Base-by-base conservation (phyloP, 2,113 vertebrate genomes). In the Poecile atricapillus region DNA sequence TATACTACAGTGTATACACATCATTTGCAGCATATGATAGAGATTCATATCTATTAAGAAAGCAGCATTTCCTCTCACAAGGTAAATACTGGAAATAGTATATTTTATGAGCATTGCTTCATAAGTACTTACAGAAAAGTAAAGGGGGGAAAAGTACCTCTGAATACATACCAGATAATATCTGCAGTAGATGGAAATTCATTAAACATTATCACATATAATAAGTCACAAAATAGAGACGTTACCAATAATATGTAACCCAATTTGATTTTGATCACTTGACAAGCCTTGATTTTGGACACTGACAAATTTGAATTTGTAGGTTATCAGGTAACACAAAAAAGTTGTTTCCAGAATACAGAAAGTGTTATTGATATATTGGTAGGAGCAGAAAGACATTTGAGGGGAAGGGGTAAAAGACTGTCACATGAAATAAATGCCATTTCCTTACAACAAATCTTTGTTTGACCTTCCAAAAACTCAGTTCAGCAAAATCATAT, bases 401-500 rank as follows among this genome's bases (percentile, higher is more conserved):
- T 53, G 24, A 75, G 16, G 7, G 12, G 7, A 76, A 76, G 33
- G 12, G 6, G 25, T 43, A 87, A 82, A 56, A 96, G 37, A 20
- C 7, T 92, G 59, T 52, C 25, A 47, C 0, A 1, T 81, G n/a
- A 74, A 78, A 88, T 91, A 53, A 89, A 83, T 33, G 22, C 2
- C 9, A n/a, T 65, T 79, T 64, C 18, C 49, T 74, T 60, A 89
- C 20, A 83, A 53, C 10, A 80, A 55, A 83, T 0, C 37, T 91
- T 93, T 89, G 30, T 93, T 84, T 83, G 73, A 87, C 70, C 62
- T 71, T 87, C 33, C 33, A 90, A 89, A 91, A 71, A 58, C 87
- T 83, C 20, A 9, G 47, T 94, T 93, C 86, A 89, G 80, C 64
- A 95, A 87, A 96, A 96, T 73, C 88, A 71, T 91, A 92, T 91